Evolutionary conservation across 2,113 vertebrate genomes (phyloP).

Genomic region (Marcusenius ussheri): DNA sequence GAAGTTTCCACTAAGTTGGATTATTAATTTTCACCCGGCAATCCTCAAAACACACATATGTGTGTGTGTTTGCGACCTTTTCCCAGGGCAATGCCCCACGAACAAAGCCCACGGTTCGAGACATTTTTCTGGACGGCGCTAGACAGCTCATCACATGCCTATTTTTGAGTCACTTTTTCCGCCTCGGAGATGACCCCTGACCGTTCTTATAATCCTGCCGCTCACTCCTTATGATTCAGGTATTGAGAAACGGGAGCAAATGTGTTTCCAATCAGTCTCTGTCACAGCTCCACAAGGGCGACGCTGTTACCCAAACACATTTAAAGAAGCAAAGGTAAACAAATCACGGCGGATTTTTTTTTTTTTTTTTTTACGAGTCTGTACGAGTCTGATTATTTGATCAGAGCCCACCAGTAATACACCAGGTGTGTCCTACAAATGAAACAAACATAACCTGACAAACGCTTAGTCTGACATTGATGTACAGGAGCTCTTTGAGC

Average conservation of each 20-base stretch:
- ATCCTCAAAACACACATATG: not conserved
- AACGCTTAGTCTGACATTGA: not conserved
- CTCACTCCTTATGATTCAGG: not conserved
- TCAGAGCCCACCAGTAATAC: not conserved
- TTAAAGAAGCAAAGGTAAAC: not conserved
- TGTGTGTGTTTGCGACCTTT: too few species aligned
- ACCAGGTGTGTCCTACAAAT: not conserved
- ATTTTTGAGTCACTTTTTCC: not conserved
- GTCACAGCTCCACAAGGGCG: not conserved
- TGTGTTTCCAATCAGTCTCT: not conserved
- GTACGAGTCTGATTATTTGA: not conserved
- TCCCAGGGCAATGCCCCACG: not conserved
- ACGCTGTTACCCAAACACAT: not conserved
- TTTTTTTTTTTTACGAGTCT: not conserved
- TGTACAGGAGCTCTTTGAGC: not conserved
- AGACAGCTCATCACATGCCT: not conserved
- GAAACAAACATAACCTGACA: not conserved
- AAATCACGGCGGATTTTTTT: too few species aligned
- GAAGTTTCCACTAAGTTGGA: not conserved
- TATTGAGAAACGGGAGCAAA: not conserved
- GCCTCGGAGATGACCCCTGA: not conserved
- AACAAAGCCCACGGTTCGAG: not conserved
- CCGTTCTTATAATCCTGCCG: not conserved
- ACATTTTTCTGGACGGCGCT: not conserved
- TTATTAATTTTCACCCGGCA: not conserved